Evolutionary conservation across 2,797 vertebrate genomes (phyloP).

Genomic region (Gymnopithys bicolor): DNA sequence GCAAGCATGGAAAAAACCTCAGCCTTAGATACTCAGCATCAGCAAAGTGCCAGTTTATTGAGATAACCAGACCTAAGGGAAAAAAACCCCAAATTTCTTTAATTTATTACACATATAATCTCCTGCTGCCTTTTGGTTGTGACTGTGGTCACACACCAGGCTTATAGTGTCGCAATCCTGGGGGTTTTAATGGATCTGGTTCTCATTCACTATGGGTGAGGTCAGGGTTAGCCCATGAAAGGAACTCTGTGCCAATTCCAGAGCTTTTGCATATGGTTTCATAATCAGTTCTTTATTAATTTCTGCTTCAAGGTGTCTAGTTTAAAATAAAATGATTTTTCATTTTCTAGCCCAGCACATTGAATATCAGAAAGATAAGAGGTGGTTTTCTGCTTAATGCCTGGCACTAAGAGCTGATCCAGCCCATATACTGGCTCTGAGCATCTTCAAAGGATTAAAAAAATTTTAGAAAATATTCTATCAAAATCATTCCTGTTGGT

Average conservation of each 20-base stretch:
- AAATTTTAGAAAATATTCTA: not conserved
- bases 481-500: not conserved
- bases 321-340: not conserved
- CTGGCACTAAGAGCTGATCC: not conserved
- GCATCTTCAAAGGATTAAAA: not conserved
- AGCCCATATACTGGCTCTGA: not conserved
- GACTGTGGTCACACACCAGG: not conserved
- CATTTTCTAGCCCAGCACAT: not conserved
- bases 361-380: not conserved
- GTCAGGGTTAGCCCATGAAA: not conserved
- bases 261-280: not conserved
- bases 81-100: not conserved
- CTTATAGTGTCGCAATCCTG: not conserved
- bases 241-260: not conserved
- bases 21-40: not conserved
- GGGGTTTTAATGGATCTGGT: not conserved
- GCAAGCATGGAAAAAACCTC: not conserved
- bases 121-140: not conserved
- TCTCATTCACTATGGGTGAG: not conserved
- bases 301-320: not conserved
- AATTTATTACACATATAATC: not conserved
- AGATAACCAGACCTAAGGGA: not conserved
- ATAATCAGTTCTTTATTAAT: constrained; percentile 25
- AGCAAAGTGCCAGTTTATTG: constrained; percentile 30
- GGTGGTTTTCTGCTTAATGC: not conserved